Base-by-base conservation (phyloP, 2,888 invertebrate genomes). In the Matsumyia berberina region DNA sequence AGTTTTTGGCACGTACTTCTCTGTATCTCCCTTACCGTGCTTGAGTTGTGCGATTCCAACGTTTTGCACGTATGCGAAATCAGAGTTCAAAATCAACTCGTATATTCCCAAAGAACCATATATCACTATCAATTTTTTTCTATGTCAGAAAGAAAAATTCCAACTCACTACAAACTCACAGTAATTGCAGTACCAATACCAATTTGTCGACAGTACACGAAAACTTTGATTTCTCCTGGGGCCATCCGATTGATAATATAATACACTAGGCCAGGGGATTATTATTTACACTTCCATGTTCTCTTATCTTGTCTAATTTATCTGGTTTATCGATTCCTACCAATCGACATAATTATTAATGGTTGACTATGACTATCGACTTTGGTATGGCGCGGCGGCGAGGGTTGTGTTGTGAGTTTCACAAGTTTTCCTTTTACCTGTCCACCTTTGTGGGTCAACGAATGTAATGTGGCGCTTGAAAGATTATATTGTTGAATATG, bases 291-390 rank as follows among this genome's bases (percentile, higher is more conserved):
- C 81, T 64, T 81, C 37, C 49, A 31, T 79, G 72, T 66, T 46
- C 6, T 39, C 55, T 81, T 81, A 81, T 81, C 81, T 49, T 15
- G 8, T 33, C 49, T 64, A 57, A 81, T 76, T 81, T 81, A 81
- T 81, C 81, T 24, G 57, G 76, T 57, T 76, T 69, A 81, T 81
- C 69, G 69, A 64, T 69, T 67, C 49, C 69, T 62, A 33, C 67
- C 67, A 62, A 69, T 74, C 60, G 67, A 67, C 58, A 58, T 67
- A 24, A 64, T 70, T 78, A 57, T 70, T 78, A 58, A 73, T 79
- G 58, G 66, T 12, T 31, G 35, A n/a, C 60, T 60, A 39, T 76
- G 35, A n/a, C 60, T 60, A 39, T 76, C 33, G 35, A 66, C 19
- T 8, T 29, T 42, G 29, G 31, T 11, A 44, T n/a, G n/a, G n/a